Percentiles rank a stretch among this genome's conserved stretches.
phyloP scores from a whole-genome alignment of 2,888 invertebrate species.

The Dryadula phaetusa region DNA sequence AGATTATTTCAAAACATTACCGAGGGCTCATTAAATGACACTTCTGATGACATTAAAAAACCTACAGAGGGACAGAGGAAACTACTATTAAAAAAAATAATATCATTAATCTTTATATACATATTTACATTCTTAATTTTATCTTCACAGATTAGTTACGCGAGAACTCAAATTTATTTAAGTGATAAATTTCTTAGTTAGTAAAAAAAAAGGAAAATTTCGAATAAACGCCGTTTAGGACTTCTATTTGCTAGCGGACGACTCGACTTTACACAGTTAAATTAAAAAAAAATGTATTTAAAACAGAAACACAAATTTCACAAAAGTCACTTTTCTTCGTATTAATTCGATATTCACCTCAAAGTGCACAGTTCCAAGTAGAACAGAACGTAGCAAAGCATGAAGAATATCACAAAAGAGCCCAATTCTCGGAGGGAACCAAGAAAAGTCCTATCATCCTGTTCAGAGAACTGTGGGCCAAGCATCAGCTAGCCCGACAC shows the following conservation, averaged over 20 bases:
- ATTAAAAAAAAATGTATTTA: background rate
- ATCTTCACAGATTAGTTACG: constrained; percentile 60
- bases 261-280: constrained; percentile 65
- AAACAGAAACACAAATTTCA: constrained; percentile 17
- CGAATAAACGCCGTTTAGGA: constrained; percentile 29
- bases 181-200: constrained; percentile 24
- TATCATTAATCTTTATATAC: constrained; percentile 80
- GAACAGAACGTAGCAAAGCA: constrained; percentile 67
- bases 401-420: constrained; percentile 55
- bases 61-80: constrained; percentile 58
- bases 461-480: constrained; percentile 51
- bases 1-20: constrained; percentile 1
- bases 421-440: constrained; percentile 43
- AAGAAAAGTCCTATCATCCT: constrained; percentile 38
- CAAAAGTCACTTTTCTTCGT: constrained; percentile 59
- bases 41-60: constrained; percentile 50
- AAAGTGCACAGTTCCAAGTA: constrained; percentile 70
- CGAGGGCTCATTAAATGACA: constrained; percentile 29
- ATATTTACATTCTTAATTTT: constrained; percentile 80
- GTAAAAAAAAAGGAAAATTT: constrained; percentile 35
- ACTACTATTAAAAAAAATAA: constrained; percentile 65
- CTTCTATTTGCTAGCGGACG: constrained; percentile 67
- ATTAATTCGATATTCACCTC: constrained; percentile 74
- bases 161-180: constrained; percentile 62
- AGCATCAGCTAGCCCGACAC: constrained; percentile 75